phyloP scores from a whole-genome alignment of 1,140 invertebrate species.

The Rhynchophorus ferrugineus region DNA sequence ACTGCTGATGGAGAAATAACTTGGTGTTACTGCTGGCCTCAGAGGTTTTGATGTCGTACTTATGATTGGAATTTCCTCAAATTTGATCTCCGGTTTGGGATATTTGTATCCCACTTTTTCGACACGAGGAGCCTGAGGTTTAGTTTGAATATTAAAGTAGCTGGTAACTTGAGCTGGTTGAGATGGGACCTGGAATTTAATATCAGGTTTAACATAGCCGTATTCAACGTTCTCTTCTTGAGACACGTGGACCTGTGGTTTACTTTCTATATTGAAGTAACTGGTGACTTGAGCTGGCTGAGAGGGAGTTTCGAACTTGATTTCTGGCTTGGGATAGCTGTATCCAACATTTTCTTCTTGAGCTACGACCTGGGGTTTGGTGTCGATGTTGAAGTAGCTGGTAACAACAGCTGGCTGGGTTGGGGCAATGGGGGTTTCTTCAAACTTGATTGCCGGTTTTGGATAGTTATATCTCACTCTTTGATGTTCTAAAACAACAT shows the following conservation, averaged over 20 bases:
- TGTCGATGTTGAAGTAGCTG: conserved; percentile 5
- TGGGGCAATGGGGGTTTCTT: no score
- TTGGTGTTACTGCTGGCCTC: conserved; percentile 24
- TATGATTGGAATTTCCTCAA: conserved; percentile 20
- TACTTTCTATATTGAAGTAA: conserved; percentile 7
- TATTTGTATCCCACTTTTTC: conserved; percentile 27
- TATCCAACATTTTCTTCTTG: conserved; percentile 7
- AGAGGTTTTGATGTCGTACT: conserved; percentile 2
- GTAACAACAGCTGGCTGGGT: conserved; percentile 5
- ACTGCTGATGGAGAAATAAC: conserved; percentile 8
- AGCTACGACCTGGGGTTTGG: background rate
- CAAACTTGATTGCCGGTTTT: background rate
- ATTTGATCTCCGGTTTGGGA: conserved; percentile 26
- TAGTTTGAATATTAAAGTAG: conserved; percentile 11
- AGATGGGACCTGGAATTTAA: conserved; percentile 39
- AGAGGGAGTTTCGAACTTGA: background rate
- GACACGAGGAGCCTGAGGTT: background rate
- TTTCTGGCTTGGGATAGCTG: conserved; percentile 12
- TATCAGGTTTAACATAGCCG: conserved; percentile 38
- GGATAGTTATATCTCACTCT: background rate
- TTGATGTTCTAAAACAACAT: no score
- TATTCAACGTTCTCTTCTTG: conserved; percentile 34
- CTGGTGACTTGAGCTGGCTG: conserved; percentile 20
- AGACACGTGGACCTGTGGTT: background rate
- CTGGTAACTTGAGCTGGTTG: conserved; percentile 17